These are phyloP conservation scores for Hylaeus anthracinus DNA, from an alignment of 1,140 invertebrate species.

Conservation along the genomic window DNA sequence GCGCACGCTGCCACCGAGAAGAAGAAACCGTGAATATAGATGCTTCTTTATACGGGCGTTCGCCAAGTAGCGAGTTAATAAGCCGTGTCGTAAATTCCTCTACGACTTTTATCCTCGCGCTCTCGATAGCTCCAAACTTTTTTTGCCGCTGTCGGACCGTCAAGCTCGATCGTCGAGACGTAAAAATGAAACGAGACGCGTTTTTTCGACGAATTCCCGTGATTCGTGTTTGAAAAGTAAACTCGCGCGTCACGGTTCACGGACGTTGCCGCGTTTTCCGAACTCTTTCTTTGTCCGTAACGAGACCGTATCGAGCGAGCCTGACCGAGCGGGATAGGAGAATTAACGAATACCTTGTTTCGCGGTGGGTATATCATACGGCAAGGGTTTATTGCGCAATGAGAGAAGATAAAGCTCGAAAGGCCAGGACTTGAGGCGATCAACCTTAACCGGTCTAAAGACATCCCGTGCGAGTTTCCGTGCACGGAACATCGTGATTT, in stretches of 20 bases:
- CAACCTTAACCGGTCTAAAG: constrained; percentile 46
- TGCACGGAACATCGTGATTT: constrained; percentile 39
- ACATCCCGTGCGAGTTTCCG: constrained; percentile 12
- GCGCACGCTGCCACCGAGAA: constrained; percentile 12
- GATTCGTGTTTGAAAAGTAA: no score
- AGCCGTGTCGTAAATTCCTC: constrained; percentile 50
- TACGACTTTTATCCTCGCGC: constrained; percentile 2
- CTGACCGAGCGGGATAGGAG: neutral
- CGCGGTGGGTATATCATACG: neutral
- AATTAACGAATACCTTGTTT: constrained; percentile 17
- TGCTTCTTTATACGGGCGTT: constrained; percentile 30
- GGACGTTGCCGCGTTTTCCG: no score
- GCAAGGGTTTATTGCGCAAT: constrained; percentile 32
- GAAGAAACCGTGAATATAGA: constrained; percentile 38
- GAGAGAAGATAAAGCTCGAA: constrained; percentile 32
- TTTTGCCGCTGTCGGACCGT: neutral
- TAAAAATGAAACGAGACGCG: no score
- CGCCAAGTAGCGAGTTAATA: constrained; percentile 41
- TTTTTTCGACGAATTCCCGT: no score
- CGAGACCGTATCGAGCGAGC: neutral
- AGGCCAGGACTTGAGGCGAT: constrained; percentile 51
- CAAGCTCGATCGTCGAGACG: no score
- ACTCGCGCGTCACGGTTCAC: no score
- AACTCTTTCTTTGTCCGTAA: neutral
- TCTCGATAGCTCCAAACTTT: neutral